Evolutionary conservation across 2,797 vertebrate species (phyloP), one percentile per base, ranked within the genome.

Genomic region (Malurus splendens): DNA sequence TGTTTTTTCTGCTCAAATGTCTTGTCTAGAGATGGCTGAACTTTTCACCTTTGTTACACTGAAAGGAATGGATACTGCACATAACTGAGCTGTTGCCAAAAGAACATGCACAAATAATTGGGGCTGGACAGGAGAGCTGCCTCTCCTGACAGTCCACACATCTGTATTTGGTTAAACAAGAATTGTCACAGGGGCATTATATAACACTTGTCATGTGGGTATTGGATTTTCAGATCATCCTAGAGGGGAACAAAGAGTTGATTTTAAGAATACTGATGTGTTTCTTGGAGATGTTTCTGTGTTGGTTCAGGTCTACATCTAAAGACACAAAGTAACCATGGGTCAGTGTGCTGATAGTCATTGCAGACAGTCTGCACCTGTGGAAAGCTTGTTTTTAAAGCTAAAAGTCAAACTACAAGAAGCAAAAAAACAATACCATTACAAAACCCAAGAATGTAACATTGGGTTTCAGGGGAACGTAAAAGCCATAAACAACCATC

Each of bases 171-270:
- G 82, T 95, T 96, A 94, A 95, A 80, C 50, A 86, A 71, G 33
- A 57, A 56, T 88, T 85, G 86, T 91, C 91, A 92, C 91, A 54
- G 90, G 91, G 90, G 77, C 95, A 92, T 93, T 94, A 92, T 91
- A 41, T 93, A 95, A 95, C 78, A 89, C 50, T 92, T 72, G 76
- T 88, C 72, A 84, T 80, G 72, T 83, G 87, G 86, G 83, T 92
- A 94, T 82, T 87, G 82, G 87, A 71, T 93, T 93, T 93, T 90
- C 61, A 77, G 82, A 72, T 87, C 70, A 64, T 89, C 77, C 73
- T 67, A 59, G 74, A 84, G 57, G 41, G 87, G 79, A 94, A 93
- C 59, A 90, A 90, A 90, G 76, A 77, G 59, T 14, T 72, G 82
- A 42, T 76, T 96, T 94, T 70, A 86, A 90, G 86, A 38, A 42